These are phyloP conservation scores for Hippocampus mohnikei DNA, from an alignment of 2,113 vertebrate species.

Conservation along the genomic window DNA sequence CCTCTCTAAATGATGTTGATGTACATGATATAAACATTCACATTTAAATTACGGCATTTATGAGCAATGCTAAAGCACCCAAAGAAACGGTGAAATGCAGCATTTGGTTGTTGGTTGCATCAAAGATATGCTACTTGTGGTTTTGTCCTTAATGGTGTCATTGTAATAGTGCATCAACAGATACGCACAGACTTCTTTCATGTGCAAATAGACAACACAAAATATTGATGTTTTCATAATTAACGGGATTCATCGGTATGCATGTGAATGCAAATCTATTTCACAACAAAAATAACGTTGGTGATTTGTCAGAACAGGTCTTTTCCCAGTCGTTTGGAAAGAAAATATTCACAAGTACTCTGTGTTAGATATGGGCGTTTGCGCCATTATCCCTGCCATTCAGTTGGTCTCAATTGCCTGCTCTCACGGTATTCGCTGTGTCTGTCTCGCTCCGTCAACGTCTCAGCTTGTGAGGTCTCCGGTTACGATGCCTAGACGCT, in stretches of 20 bases:
- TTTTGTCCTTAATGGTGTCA: neutral
- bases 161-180: neutral
- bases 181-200: neutral
- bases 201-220: neutral
- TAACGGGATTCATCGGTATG: neutral
- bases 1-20: slow-evolving; percentile 51
- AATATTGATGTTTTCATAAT: neutral
- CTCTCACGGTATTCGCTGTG: slow-evolving; percentile 7
- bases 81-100: slow-evolving; percentile 31
- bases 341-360: neutral
- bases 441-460: slow-evolving; percentile 5
- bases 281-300: neutral
- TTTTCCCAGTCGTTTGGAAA: neutral
- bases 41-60: slow-evolving; percentile 50
- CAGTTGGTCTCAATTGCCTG: slow-evolving; percentile 8
- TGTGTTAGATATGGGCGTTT: neutral
- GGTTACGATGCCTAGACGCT: neutral
- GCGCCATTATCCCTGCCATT: neutral
- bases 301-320: neutral
- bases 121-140: slow-evolving; percentile 24
- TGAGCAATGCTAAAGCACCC: slow-evolving; percentile 31
- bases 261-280: neutral
- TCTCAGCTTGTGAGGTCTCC: slow-evolving; percentile 12
- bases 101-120: slow-evolving; percentile 22
- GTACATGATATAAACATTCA: slow-evolving; percentile 49